Evolutionary conservation across 1,140 invertebrate species (phyloP), one percentile per base, ranked within the genome.

Genomic region (Lepidostoma basale): DNA sequence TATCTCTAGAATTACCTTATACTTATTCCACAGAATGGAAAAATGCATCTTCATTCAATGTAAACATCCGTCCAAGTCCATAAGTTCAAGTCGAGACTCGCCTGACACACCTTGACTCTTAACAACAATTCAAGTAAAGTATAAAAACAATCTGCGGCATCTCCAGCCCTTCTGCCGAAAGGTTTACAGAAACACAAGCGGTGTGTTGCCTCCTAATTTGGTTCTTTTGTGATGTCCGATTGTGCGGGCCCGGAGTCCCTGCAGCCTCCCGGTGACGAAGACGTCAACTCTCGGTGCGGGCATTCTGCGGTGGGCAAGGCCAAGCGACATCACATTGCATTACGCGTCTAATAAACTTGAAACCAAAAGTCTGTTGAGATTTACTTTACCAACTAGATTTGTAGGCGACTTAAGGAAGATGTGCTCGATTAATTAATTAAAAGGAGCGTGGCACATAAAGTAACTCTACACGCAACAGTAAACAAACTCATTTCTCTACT

Each of bases 1-100:
- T 30, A 30, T 54, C 49, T 54, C 49, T 54, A 54, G 25, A 49
- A 54, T 54, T 54, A 54, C 49, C 49, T 54, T 54, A 54, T 54
- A 54, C 22, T 49, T 49, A 49, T 49, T 49, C 45, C 45, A 49
- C 22, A 49, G 45, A 18, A 49, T n/a, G 45, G 45, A 49, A 49
- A 49, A 49, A 49, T 49, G 45, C 20, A 30, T 16, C 26, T 54
- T 54, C 4, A 54, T n/a, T 54, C 49, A 54, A 47, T 47, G 14
- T 47, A 47, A 47, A 54, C 49, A 54, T 49, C 12, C 8, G 25
- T 49, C 45, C n/a, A 22, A 6, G 25, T 54, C 49, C 49, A 30
- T 28, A 25, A 49, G 25, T 54, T 30, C 44, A 18, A 18, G 16
- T 18, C 47, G 25, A 54, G 26, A 28, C 49, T 54, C 25, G 26